Evolutionary conservation across 2,888 invertebrate species (phyloP), one percentile per base, ranked within the genome.

Genomic region (Erebia ligea): DNA sequence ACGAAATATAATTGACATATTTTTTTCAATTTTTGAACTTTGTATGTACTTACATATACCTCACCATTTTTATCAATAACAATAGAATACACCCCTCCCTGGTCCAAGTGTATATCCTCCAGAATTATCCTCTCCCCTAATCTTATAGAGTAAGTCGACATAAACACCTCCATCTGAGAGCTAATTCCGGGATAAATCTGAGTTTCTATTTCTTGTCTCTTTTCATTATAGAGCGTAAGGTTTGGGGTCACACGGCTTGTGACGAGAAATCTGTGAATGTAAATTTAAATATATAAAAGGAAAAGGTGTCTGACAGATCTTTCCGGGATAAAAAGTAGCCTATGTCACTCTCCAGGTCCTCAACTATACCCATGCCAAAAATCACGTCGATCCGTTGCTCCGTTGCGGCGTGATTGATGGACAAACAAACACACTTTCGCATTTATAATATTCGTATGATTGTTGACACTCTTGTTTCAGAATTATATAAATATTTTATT

Each of bases 1-100:
- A n/a, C 34, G 6, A 34, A 34, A 34, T 34, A 34, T 34, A 34
- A 0, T 6, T 1, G 6, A 34, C 34, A 34, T 5, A 34, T 34
- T 34, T 34, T 34, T 34, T 34, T 34, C 34, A 34, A 34, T 6
- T 34, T 42, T 42, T 42, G 11, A 45, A 11, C 2, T 45, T 45
- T 45, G 45, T 45, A 13, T 45, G 11, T 45, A 84, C 85, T 83
- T 67, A 87, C 87, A 73, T 82, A 81, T 64, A 72, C 71, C 48
- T 76, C 74, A 2, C 74, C 77, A 42, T 74, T 74, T 56, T 76
- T 76, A 50, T 82, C 83, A 15, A 88, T 72, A 13, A 89, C 50
- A 34, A 89, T 73, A 0, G 84, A 78, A 40, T 89, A 90, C 0
- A 90, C 88, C 0, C 89, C 89, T 0, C 90, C 89, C 63, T 83